A percentile compares a stretch with the other conserved stretches of the same genome.
phyloP scores from a whole-genome alignment of 2,888 invertebrate species.

The Hoplodrina ambigua region DNA sequence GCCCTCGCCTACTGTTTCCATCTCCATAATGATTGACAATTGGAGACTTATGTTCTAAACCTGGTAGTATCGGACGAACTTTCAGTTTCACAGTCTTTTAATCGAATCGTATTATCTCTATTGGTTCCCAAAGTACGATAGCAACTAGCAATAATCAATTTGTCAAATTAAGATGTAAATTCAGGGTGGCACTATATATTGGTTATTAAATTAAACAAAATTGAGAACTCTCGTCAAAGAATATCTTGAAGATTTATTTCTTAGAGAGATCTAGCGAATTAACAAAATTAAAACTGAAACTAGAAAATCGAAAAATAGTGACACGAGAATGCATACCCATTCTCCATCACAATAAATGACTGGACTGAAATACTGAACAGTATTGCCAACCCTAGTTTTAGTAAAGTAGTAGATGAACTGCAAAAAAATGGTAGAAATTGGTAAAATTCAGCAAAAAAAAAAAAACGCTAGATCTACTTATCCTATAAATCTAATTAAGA shows the following conservation, averaged over 20 bases:
- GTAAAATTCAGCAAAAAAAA: too few relatives aligned
- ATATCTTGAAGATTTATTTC: constrained; percentile 8
- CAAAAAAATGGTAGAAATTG: too few relatives aligned
- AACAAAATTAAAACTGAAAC: constrained; percentile 18
- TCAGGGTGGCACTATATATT: constrained; percentile 10
- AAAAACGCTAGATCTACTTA: too few relatives aligned
- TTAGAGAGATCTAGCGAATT: constrained; percentile 4
- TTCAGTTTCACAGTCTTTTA: constrained; percentile 18
- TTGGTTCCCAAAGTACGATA: constrained; percentile 35
- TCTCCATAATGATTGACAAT: constrained; percentile 62
- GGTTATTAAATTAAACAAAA: constrained; percentile 14
- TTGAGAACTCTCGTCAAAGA: neutral
- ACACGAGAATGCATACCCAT: constrained; percentile 31
- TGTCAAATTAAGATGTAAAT: constrained; percentile 30
- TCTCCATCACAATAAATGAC: constrained; percentile 27
- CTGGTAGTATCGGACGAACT: constrained; percentile 13
- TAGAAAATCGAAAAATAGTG: constrained; percentile 44
- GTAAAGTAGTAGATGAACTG: too few relatives aligned
- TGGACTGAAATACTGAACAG: too few relatives aligned
- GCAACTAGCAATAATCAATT: constrained; percentile 43
- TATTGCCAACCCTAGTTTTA: too few relatives aligned
- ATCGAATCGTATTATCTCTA: constrained; percentile 33
- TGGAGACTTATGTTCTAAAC: constrained; percentile 17
- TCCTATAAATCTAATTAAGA: too few relatives aligned
- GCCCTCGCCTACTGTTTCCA: constrained; percentile 67